phyloP scores from a whole-genome alignment of 64 coral and sea anemone genomes.

The Cladopsammia gracilis region DNA sequence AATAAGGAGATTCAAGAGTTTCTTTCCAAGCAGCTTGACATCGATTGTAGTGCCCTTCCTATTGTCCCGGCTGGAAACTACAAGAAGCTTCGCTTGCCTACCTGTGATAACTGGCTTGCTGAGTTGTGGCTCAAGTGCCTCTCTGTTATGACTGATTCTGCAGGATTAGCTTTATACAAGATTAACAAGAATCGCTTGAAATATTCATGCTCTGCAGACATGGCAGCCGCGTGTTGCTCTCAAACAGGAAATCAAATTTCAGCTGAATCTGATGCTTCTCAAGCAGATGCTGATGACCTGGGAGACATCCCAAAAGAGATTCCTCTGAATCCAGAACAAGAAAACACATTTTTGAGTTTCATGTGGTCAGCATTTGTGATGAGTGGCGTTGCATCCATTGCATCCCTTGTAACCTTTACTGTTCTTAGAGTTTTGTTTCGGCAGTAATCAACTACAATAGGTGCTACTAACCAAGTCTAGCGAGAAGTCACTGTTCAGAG shows the following conservation, averaged over 20 bases:
- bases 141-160: not conserved
- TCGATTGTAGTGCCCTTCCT: not conserved
- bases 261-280: no score
- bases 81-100: not conserved
- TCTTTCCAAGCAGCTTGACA: not conserved
- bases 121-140: not conserved
- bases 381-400: no score
- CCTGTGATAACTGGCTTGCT: conserved; percentile 18
- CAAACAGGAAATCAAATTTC: no score
- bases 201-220: not conserved
- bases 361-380: not conserved
- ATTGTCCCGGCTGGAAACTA: not conserved
- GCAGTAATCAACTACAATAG: no score
- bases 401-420: no score
- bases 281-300: no score
- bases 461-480: no score
- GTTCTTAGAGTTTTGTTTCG: no score
- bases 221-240: not conserved
- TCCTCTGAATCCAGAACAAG: no score
- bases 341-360: not conserved
- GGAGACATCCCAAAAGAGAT: no score
- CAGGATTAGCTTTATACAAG: not conserved
- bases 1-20: not conserved
- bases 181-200: not conserved
- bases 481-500: no score